phyloP scores from a whole-genome alignment of 2,888 invertebrate genomes.

The Sepiola atlantica region DNA sequence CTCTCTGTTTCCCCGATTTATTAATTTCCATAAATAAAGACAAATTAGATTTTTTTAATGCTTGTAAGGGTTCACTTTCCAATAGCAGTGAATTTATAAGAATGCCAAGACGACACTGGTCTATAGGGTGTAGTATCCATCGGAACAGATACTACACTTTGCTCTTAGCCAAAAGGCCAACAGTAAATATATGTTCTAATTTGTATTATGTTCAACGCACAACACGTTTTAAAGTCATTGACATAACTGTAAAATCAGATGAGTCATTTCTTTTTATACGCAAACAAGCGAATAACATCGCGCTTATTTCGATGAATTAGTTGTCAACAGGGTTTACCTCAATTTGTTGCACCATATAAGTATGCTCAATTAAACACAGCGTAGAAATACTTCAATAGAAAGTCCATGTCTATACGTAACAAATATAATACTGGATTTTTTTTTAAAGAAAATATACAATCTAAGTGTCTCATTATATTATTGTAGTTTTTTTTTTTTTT shows the following conservation, averaged over 20 bases:
- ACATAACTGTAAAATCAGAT: background rate
- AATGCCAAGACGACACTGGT: too few species aligned
- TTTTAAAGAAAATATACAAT: background rate
- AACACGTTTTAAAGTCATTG: background rate
- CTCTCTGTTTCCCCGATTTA: too few species aligned
- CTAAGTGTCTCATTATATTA: background rate
- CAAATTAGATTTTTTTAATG: too few species aligned
- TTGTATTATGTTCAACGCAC: background rate
- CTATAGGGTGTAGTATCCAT: too few species aligned
- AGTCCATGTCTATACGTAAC: background rate
- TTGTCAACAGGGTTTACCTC: background rate
- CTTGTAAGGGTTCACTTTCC: too few species aligned
- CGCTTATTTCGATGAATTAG: background rate
- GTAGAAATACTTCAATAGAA: background rate
- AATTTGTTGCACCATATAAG: background rate
- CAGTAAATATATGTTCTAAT: background rate
- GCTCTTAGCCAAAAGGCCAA: too few species aligned
- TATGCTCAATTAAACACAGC: background rate
- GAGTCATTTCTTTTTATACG: background rate
- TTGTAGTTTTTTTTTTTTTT: too few species aligned
- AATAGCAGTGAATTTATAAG: too few species aligned
- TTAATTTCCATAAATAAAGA: too few species aligned
- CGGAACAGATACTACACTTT: too few species aligned
- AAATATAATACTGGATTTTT: background rate
- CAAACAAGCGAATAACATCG: background rate